These are phyloP conservation scores for Platichthys flesus DNA, from an alignment of 2,113 vertebrate species.

Conservation along the genomic window DNA sequence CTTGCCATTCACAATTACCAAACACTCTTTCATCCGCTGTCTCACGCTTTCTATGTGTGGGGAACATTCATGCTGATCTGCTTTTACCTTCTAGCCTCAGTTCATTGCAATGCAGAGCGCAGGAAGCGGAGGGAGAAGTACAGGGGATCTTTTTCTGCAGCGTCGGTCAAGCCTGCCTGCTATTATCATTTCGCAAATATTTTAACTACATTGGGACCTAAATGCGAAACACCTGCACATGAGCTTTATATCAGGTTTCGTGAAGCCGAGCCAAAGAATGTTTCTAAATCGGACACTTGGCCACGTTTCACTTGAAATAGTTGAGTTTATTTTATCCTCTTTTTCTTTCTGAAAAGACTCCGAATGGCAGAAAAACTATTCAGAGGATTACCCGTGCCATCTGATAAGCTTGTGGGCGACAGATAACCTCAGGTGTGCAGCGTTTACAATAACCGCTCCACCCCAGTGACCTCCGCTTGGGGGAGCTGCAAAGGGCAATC, in stretches of 20 bases:
- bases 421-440: constrained; percentile 27
- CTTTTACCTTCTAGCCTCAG: constrained; percentile 55
- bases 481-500: constrained; percentile 31
- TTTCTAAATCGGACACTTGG: constrained; percentile 12
- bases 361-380: constrained; percentile 24
- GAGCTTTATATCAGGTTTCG: constrained; percentile 26
- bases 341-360: background rate
- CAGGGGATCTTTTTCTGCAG: constrained; percentile 34
- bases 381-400: constrained; percentile 22
- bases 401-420: constrained; percentile 29
- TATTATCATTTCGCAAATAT: constrained; percentile 40
- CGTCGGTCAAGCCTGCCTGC: constrained; percentile 32
- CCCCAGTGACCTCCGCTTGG: constrained; percentile 29
- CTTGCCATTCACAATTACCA: constrained; percentile 66
- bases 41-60: constrained; percentile 45
- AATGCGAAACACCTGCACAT: constrained; percentile 49
- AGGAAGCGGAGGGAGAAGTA: constrained; percentile 46
- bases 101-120: constrained; percentile 34
- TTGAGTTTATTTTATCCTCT: background rate
- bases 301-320: background rate
- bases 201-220: constrained; percentile 29
- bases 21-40: constrained; percentile 63
- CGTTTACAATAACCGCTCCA: constrained; percentile 38
- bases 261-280: constrained; percentile 25
- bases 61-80: constrained; percentile 64